Evolutionary conservation across 2,113 vertebrate species (phyloP), one percentile per base, ranked within the genome.

Genomic region (Hyperopisus bebe): DNA sequence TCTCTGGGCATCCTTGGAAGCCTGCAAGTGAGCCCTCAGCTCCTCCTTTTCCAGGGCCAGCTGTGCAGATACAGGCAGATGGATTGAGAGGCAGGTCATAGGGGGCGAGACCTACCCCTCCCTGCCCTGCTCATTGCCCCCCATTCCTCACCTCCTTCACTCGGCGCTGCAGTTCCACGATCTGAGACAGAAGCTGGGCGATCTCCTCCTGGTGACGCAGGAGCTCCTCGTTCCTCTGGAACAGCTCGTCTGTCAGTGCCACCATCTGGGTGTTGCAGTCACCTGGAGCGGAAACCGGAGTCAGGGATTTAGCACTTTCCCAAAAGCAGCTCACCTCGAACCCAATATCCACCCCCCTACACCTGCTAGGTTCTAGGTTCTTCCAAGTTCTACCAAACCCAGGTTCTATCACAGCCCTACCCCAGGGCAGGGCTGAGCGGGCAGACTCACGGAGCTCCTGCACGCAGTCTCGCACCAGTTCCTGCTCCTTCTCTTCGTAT

Each of bases 21-120:
- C 98, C 93, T 98, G 97, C 46, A 99, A 94, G 90, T 99, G 98
- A 93, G 98, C 97, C 94, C 96, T 97, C 90, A 99, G 94, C 93
- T 99, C 98, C 91, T 99, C 98, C 88, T 99, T 99, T 94, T 99
- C 98, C 93, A 99, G 95, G 24, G 98, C 97, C 93, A 98, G 94
- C 98, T 99, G 92, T 83, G 91, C 89, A 90, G 87, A 95, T 31
- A 94, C 89, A 95, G 62, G 91, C 89, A 89, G 91, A 42, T 82
- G 50, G 50, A 53, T 35, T 87, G 47, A 86, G 50, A 87, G 50
- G 15, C 7, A 6, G 24, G 47, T 13, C 85, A 87, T 8, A 55
- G 5, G 27, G 8, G 6, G 6, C 4, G 2, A 27, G 13, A 55
- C 4, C 2, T 31, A 27, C 7, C 13, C 9, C 46, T 27, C 11